A percentile compares a stretch with the other conserved stretches of the same genome.
phyloP scores from a whole-genome alignment of 2,888 invertebrate genomes.

The Caenorhabditis imperialis region DNA sequence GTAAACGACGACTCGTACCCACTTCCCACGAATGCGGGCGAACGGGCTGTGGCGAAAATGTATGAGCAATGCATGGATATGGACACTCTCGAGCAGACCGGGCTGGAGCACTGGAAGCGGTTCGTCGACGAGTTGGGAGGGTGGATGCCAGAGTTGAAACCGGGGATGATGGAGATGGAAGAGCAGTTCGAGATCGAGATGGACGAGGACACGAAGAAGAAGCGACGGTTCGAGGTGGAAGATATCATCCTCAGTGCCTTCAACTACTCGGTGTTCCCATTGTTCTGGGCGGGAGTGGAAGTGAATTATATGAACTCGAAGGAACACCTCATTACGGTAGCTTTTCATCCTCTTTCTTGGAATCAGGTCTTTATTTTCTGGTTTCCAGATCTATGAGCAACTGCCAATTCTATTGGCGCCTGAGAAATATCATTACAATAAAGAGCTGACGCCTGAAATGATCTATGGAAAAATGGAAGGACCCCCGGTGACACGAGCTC shows the following conservation, averaged over 20 bases:
- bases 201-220: conserved; percentile 31
- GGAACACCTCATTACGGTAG: conserved; percentile 59
- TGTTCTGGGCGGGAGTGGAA: conserved; percentile 64
- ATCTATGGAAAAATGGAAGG: conserved; percentile 45
- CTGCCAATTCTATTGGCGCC: conserved; percentile 54
- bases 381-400: conserved; percentile 60
- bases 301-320: conserved; percentile 57
- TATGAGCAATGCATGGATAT: conserved; percentile 59
- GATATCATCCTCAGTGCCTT: conserved; percentile 56
- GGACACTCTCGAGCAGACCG: conserved; percentile 47
- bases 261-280: conserved; percentile 60
- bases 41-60: conserved; percentile 53
- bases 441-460: conserved; percentile 51
- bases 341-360: neutral
- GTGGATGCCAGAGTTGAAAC: conserved; percentile 58
- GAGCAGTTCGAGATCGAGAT: conserved; percentile 32
- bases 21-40: conserved; percentile 47
- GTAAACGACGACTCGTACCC: conserved; percentile 51
- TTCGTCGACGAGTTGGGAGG: conserved; percentile 58
- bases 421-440: conserved; percentile 43
- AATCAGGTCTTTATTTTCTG: neutral
- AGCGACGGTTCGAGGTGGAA: conserved; percentile 49
- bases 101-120: conserved; percentile 42
- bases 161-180: conserved; percentile 20
- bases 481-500: conserved; percentile 36